phyloP scores from a whole-genome alignment of 2,888 invertebrate genomes.

The Steromphala cineraria region DNA sequence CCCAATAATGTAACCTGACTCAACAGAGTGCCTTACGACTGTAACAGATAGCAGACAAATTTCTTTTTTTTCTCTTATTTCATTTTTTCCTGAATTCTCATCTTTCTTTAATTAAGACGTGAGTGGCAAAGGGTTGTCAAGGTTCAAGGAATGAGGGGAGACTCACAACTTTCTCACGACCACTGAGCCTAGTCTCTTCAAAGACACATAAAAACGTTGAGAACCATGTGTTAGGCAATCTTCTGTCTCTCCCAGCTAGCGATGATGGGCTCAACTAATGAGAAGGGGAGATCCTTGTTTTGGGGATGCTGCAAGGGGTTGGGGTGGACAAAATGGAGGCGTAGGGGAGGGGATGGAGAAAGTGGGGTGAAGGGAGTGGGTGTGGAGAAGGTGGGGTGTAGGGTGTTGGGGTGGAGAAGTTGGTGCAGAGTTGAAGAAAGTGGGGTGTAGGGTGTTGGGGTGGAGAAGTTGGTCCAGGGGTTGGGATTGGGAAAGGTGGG shows the following conservation, averaged over 20 bases:
- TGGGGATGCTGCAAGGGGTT: neutral
- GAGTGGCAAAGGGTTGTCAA: neutral
- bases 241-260: neutral
- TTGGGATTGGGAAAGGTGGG: too few relatives aligned
- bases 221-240: neutral
- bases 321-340: neutral
- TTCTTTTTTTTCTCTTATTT: neutral
- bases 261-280: too few relatives aligned
- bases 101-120: slow-evolving; percentile 16
- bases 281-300: too few relatives aligned
- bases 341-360: neutral
- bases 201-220: slow-evolving; percentile 7
- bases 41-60: neutral
- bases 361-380: neutral
- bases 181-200: neutral
- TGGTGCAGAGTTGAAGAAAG: too few relatives aligned
- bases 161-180: slow-evolving; percentile 15
- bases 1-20: too few relatives aligned
- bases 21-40: neutral
- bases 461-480: too few relatives aligned
- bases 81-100: neutral
- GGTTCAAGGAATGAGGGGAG: neutral
- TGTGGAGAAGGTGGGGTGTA: neutral
- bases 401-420: too few relatives aligned
- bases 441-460: too few relatives aligned